Conservation (phyloP, 1,140 invertebrate species). For the Stegodyphus dumicola region DNA sequence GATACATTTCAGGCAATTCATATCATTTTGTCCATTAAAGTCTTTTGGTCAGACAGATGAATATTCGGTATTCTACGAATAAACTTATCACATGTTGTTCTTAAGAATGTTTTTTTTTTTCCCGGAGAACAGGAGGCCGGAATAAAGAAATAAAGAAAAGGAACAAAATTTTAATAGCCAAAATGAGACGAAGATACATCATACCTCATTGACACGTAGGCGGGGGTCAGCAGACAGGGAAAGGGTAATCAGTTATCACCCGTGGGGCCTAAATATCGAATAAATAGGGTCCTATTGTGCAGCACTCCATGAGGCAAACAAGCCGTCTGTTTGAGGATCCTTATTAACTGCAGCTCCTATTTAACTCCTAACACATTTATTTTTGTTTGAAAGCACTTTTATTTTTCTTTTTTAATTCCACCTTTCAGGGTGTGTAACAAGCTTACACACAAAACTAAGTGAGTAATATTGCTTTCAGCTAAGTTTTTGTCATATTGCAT, state of each 20-base stretch:
- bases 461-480: constrained; percentile 3
- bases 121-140: too few species aligned
- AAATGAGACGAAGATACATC: constrained; percentile 16
- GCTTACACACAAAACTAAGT: constrained; percentile 28
- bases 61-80: too few species aligned
- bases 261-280: constrained; percentile 24
- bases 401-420: constrained; percentile 19
- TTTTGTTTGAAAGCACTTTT: not conserved
- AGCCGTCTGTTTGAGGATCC: constrained; percentile 10
- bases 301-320: constrained; percentile 41
- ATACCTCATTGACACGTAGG: not conserved
- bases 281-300: constrained; percentile 34
- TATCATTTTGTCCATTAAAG: too few species aligned
- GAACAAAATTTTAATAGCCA: not conserved
- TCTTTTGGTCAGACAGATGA: too few species aligned
- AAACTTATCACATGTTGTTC: too few species aligned
- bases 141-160: not conserved
- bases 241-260: constrained; percentile 34
- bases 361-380: constrained; percentile 6
- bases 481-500: constrained; percentile 14
- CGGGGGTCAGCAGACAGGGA: not conserved
- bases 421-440: constrained; percentile 5
- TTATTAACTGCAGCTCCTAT: constrained; percentile 35
- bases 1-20: too few species aligned
- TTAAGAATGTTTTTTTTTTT: too few species aligned